Evolutionary conservation across 2,888 invertebrate genomes (phyloP), one percentile per base, ranked within the genome.

Genomic region (Epistrophella euchroma): DNA sequence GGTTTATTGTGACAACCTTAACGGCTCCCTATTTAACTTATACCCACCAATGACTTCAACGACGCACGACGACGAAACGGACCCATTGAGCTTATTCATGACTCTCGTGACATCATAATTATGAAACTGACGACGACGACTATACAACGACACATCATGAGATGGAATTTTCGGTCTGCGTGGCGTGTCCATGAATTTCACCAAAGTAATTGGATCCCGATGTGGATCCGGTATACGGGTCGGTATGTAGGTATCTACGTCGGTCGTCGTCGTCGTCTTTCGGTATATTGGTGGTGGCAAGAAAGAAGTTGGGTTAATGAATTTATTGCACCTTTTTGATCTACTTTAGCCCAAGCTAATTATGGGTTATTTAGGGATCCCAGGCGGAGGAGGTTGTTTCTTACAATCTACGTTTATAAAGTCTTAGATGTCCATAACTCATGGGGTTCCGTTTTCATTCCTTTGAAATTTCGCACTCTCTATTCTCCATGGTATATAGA

Each of bases 261-360:
- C n/a, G n/a, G n/a, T 66, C 2, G 47, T 32, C n/a, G 7, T 17
- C 50, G 19, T 45, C 19, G 35, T 22, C 47, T 47, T 19, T 19
- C 19, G 55, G 66, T 45, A 68, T n/a, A n/a, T n/a, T 45, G 6
- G 58, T 7, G 55, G 66, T 45, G 75, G 55, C 13, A 56, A 52
- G 19, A 37, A 68, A 52, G 52, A 75, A 71, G 58, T 66, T 75
- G 74, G 71, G 50, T 80, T 80, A 84, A 84, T 84, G 74, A 84
- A 84, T 84, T 84, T 84, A 84, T 84, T 80, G 75, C 84, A 84
- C 84, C 84, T 84, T 84, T 84, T 84, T 84, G 84, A 80, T 84
- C 84, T 84, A 84, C 80, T 84, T 84, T 84, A 80, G 84, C 75
- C 37, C 80, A 80, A 66, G 64, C 80, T 75, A 84, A 80, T 80